Percentiles rank a stretch among this genome's conserved stretches.
Conservation (phyloP, 2,113 vertebrate species). For the Recurvirostra avosetta region DNA sequence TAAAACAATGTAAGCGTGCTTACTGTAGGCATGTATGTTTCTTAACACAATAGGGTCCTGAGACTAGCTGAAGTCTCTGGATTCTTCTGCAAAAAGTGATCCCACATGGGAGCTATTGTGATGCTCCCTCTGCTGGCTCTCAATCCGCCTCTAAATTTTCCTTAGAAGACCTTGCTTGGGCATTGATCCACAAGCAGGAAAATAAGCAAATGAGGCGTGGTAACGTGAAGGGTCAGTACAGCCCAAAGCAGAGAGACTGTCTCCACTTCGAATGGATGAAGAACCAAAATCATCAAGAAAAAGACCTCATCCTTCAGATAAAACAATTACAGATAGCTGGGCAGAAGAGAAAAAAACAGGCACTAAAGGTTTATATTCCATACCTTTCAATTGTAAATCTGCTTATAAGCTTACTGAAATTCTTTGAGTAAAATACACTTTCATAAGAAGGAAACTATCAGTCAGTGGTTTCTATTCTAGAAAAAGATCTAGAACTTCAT, state of each 20-base stretch:
- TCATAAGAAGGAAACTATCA: background rate
- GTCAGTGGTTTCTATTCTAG: background rate
- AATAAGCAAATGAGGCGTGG: background rate
- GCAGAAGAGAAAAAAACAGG: background rate
- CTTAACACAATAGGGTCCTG: slow-evolving; percentile 44
- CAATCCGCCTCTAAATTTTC: background rate
- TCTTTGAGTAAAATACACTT: background rate
- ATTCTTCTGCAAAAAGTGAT: slow-evolving; percentile 21
- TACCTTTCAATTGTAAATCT: background rate
- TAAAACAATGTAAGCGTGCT: slow-evolving; percentile 47
- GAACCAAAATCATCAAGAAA: background rate
- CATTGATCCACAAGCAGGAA: background rate
- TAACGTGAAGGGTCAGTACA: background rate
- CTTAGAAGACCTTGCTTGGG: background rate
- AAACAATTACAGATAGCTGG: background rate
- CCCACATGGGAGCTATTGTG: slow-evolving; percentile 19
- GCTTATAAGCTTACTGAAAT: background rate
- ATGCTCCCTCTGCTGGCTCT: slow-evolving; percentile 46
- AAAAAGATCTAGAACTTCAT: background rate
- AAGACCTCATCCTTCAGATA: background rate
- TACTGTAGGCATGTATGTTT: slow-evolving; percentile 21
- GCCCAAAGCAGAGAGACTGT: background rate
- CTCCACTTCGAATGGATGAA: background rate
- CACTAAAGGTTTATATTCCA: background rate
- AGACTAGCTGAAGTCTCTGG: background rate